Percentiles rank a stretch among this genome's conserved stretches.
phyloP scores from a whole-genome alignment of 2,113 vertebrate species.

The Microtus pennsylvanicus region DNA sequence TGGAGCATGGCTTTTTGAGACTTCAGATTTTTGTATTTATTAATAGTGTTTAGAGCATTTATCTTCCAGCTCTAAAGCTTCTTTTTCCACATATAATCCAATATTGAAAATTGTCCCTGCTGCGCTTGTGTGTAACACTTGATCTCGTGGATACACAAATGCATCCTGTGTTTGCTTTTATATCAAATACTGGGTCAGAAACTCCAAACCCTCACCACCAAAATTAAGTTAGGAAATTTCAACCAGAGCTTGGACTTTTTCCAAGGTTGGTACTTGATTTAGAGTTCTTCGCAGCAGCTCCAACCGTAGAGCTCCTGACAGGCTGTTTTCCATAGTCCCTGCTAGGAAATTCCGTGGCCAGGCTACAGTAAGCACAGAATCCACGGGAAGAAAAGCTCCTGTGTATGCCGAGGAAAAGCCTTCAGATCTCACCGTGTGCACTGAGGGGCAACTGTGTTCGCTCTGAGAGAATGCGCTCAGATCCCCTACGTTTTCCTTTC shows the following conservation, averaged over 20 bases:
- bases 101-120: conserved; percentile 32
- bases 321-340: neutral
- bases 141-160: conserved; percentile 57
- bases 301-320: neutral
- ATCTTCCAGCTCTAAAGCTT: conserved; percentile 14
- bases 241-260: conserved; percentile 54
- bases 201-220: conserved; percentile 57
- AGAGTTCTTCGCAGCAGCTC: conserved; percentile 37
- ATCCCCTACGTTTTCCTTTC: conserved; percentile 36
- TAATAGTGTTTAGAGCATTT: conserved; percentile 30
- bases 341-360: neutral
- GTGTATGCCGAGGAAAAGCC: neutral
- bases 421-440: neutral
- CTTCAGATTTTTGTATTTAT: conserved; percentile 37
- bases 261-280: conserved; percentile 57
- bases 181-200: conserved; percentile 65
- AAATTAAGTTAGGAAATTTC: conserved; percentile 74
- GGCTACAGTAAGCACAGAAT: neutral
- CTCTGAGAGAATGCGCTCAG: neutral
- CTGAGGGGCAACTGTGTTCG: neutral
- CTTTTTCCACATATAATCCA: conserved; percentile 31
- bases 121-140: conserved; percentile 43
- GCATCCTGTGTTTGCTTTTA: conserved; percentile 65
- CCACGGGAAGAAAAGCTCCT: neutral
- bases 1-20: conserved; percentile 27